Evolutionary conservation across 2,888 invertebrate genomes (phyloP), one percentile per base, ranked within the genome.

Genomic region (Ametastegia equiseti): DNA sequence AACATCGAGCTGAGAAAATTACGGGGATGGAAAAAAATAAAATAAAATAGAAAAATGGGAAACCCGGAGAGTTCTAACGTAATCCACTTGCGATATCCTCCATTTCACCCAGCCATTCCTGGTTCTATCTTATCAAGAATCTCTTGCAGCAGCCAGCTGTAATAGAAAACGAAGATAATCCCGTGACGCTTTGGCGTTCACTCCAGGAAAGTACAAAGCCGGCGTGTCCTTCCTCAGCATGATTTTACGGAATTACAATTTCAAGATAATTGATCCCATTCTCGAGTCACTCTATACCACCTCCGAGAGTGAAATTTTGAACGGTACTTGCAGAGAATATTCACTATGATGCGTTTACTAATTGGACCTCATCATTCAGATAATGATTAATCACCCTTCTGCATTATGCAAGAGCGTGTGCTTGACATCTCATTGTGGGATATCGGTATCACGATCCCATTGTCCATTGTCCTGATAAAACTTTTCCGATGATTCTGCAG

Each of bases 381-480:
- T 60, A 60, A 60, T 60, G 27, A 30, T 60, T 30, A 5, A 30
- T 60, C 15, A 30, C 30, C n/a, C n/a, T n/a, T n/a, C n/a, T n/a
- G n/a, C n/a, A n/a, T n/a, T n/a, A n/a, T n/a, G n/a, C n/a, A n/a
- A n/a, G n/a, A n/a, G n/a, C n/a, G n/a, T n/a, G n/a, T n/a, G 13
- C 2, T 42, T 23, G 69, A 69, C 42, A 27, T 63, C 63, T 33
- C 27, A 63, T 63, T 30, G 63, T 63, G 2, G 9, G 27, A 15
- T 33, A 30, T 27, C 13, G 63, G 42, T 39, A 23, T 1, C 11
- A 69, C 23, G 11, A 42, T 69, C 36, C 36, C 3, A 42, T 67
- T 69, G 69, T 69, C 39, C 39, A 90, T 89, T 90, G 89, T 90
- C 85, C 88, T 84, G 85, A 82, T 86, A 87, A 90, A 91, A 91